These are phyloP conservation scores for Epicauta chinensis DNA, from an alignment of 1,140 invertebrate genomes.

Conservation along the genomic window DNA sequence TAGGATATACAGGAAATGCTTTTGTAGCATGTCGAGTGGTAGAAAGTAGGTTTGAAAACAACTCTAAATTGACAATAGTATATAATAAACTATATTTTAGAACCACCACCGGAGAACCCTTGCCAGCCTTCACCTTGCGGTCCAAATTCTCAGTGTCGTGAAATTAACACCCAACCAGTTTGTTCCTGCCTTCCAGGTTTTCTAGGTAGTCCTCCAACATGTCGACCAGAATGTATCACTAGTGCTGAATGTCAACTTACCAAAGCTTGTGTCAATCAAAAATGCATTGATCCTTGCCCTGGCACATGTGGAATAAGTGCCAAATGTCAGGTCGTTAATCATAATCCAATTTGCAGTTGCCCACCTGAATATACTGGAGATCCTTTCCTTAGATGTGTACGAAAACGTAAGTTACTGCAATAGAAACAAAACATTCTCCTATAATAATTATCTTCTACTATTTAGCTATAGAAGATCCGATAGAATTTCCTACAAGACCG, in stretches of 20 bases:
- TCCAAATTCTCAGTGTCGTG: constrained; percentile 54
- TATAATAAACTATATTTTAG: constrained; percentile 40
- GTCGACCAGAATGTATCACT: constrained; percentile 64
- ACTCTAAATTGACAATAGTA: constrained; percentile 6
- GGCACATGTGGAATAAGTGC: constrained; percentile 66
- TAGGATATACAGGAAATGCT: constrained; percentile 58
- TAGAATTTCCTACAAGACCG: constrained; percentile 45
- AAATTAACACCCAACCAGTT: constrained; percentile 54
- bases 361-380: constrained; percentile 64
- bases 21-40: constrained; percentile 52
- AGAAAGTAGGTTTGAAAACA: constrained; percentile 43
- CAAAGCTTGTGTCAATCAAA: constrained; percentile 65
- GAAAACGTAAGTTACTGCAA: constrained; percentile 43
- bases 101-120: constrained; percentile 45
- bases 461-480: constrained; percentile 35
- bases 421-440: constrained; percentile 4
- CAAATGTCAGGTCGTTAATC: constrained; percentile 62
- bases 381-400: constrained; percentile 54
- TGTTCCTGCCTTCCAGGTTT: constrained; percentile 62
- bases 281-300: constrained; percentile 68
- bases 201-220: constrained; percentile 66
- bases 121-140: constrained; percentile 59
- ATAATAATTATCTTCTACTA: constrained; percentile 18
- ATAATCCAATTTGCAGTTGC: constrained; percentile 62
- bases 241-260: constrained; percentile 64